Evolutionary conservation across 2,797 vertebrate genomes (phyloP).

Genomic region (Phoebastria nigripes): DNA sequence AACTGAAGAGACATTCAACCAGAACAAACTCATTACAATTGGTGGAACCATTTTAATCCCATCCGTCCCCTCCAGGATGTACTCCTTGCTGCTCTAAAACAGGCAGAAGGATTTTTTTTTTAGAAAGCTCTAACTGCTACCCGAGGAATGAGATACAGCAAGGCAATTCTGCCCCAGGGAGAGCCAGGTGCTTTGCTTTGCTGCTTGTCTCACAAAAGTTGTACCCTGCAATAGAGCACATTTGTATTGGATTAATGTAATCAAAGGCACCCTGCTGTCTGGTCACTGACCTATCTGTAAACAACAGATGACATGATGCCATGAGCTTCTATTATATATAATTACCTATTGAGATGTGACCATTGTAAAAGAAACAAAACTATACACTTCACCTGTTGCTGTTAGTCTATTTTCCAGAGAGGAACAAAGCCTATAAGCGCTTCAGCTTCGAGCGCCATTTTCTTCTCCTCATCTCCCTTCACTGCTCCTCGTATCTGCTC

Average conservation of each 20-base stretch:
- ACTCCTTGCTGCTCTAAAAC: not conserved
- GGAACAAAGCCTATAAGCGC: not conserved
- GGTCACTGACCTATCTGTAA: constrained; percentile 21
- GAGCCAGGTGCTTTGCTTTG: not conserved
- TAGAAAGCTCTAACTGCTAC: not conserved
- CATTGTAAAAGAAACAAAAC: not conserved
- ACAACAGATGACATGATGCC: constrained; percentile 7
- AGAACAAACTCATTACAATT: not conserved
- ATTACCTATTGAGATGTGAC: not conserved
- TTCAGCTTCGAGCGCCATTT: not conserved
- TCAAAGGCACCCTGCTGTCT: constrained; percentile 46
- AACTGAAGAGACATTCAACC: not conserved
- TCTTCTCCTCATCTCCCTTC: not conserved
- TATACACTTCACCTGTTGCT: not conserved
- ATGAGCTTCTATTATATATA: not conserved
- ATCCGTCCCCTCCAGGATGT: not conserved
- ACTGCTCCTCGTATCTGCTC: not conserved
- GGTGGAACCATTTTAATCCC: not conserved
- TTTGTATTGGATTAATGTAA: not conserved
- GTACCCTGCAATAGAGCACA: not conserved
- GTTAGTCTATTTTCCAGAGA: not conserved
- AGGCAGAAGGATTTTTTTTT: not conserved
- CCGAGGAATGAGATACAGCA: not conserved
- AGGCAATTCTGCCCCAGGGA: not conserved
- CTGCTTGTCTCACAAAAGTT: not conserved